phyloP scores from a whole-genome alignment of 1,140 invertebrate species.

The Cotesia glomerata region DNA sequence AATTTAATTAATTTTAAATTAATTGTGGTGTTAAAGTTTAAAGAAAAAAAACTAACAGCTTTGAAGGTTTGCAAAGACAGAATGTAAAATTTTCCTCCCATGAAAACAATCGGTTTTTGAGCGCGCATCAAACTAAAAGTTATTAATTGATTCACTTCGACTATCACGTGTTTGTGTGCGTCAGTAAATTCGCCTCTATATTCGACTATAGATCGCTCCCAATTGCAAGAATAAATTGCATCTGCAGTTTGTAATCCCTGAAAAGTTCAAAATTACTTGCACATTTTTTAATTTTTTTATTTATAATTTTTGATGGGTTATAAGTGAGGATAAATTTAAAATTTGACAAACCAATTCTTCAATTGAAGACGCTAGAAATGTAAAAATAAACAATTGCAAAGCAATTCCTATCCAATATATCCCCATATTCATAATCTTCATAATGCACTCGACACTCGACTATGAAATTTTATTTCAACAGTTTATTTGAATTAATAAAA shows the following conservation, averaged over 20 bases:
- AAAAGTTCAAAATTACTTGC: neutral
- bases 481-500: no score
- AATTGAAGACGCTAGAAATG: conserved; percentile 3
- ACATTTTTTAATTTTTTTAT: no score
- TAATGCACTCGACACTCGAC: conserved; percentile 5
- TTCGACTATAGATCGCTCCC: conserved; percentile 30
- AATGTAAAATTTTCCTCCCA: conserved; percentile 53
- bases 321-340: neutral
- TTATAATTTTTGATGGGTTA: no score
- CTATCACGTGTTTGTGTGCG: conserved; percentile 20
- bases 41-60: conserved; percentile 40
- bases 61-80: conserved; percentile 53
- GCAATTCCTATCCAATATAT: conserved; percentile 5
- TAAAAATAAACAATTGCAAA: neutral
- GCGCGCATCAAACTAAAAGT: conserved; percentile 46
- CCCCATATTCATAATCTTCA: neutral
- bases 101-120: conserved; percentile 49
- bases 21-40: neutral
- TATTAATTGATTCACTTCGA: conserved; percentile 39
- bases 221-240: conserved; percentile 46
- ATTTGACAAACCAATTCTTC: neutral
- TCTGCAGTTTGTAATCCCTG: conserved; percentile 48
- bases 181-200: neutral
- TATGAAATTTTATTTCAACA: neutral
- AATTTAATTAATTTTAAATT: neutral